These are phyloP conservation scores for Vidua chalybeata DNA, from an alignment of 2,113 vertebrate species.

Conservation along the genomic window DNA sequence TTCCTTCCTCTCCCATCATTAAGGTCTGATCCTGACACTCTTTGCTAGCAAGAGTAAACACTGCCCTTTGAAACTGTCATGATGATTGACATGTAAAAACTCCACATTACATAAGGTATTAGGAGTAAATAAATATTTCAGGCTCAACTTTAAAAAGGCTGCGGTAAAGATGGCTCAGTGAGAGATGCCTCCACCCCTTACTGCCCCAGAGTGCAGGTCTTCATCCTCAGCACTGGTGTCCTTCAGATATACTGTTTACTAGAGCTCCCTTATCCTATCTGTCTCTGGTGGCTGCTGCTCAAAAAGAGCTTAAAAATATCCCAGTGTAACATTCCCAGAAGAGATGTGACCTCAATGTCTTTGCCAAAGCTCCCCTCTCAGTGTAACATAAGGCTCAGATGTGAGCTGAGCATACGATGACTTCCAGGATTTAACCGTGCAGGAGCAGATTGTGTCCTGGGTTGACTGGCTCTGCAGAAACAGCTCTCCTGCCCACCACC, in stretches of 20 bases:
- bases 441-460: not conserved
- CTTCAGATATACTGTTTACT: not conserved
- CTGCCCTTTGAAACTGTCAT: not conserved
- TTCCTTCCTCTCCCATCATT: not conserved
- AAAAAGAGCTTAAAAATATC: constrained; percentile 7
- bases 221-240: not conserved
- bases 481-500: not conserved
- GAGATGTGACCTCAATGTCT: not conserved
- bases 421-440: not conserved
- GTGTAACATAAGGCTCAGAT: not conserved
- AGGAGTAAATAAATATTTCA: not conserved
- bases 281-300: not conserved
- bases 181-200: not conserved
- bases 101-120: not conserved
- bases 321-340: not conserved
- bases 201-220: not conserved
- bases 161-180: not conserved
- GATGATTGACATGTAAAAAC: not conserved
- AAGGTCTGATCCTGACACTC: not conserved
- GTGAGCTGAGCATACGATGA: not conserved
- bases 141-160: not conserved
- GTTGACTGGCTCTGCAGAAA: not conserved
- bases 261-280: not conserved
- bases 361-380: not conserved
- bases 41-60: not conserved